Conservation (phyloP, 2,797 vertebrate species). For the Hemitrygon akajei region DNA sequence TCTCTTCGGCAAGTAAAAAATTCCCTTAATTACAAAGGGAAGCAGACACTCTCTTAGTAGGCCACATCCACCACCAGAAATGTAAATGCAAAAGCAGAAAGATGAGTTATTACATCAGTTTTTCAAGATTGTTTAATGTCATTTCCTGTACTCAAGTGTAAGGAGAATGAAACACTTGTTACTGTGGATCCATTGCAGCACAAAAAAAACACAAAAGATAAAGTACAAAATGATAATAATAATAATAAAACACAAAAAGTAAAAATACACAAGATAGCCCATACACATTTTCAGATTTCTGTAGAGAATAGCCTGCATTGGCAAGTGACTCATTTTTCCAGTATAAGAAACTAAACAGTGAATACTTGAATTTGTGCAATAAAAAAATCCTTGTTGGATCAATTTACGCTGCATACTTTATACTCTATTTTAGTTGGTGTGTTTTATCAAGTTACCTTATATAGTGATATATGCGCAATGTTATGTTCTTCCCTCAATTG, state of each 20-base stretch:
- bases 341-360: background rate
- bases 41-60: background rate
- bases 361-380: background rate
- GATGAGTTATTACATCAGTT: background rate
- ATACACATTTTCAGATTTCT: background rate
- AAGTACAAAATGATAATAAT: too few species aligned
- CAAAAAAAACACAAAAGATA: too few species aligned
- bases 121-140: too few species aligned
- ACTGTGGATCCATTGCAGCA: too few species aligned
- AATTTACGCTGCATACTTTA: background rate
- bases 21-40: background rate
- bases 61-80: background rate
- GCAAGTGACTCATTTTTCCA: background rate
- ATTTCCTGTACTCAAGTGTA: too few species aligned
- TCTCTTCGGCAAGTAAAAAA: background rate
- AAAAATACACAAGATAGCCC: too few species aligned
- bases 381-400: background rate
- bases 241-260: too few species aligned
- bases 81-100: background rate
- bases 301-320: background rate
- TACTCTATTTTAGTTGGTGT: background rate
- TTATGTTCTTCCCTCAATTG: background rate
- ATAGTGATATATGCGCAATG: background rate
- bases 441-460: background rate
- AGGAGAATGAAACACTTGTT: too few species aligned